Evolutionary conservation across 2,113 vertebrate genomes (phyloP), one percentile per base, ranked within the genome.

Genomic region (Limnothrissa miodon): DNA sequence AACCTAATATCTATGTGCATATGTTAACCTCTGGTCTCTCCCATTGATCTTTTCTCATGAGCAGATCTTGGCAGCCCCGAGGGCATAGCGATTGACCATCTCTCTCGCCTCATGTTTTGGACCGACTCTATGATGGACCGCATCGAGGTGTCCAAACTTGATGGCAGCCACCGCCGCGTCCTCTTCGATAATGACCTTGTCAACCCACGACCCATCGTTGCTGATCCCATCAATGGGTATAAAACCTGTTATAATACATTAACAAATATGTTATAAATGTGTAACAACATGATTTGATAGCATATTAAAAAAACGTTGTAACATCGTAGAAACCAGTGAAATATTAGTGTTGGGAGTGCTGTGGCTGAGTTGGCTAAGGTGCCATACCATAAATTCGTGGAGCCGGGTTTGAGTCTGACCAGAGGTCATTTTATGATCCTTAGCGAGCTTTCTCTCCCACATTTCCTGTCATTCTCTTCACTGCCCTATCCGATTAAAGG

Each of bases 101-200:
- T 97, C 0, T 93, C 97, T 81, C 96, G 96, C 48, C 97, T 96
- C 87, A 92, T 99, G 85, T 99, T 97, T 94, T 99, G 97, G 97
- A 99, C 97, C 0, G 97, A 99, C 88, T 99, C 98, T 78, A 87
- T 94, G 0, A 87, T 93, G n/a, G 96, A 99, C 86, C 95, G 95
- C 2, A 96, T 99, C 56, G 97, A 98, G 88, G 97, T 98, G 29
- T 95, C 98, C 0, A 94, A 87, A 36, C 89, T 99, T 85, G 97
- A 99, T 0, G 97, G 97, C 29, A 93, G 93, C 45, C 93, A 96
- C 80, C 95, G 97, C 0, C 92, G 95, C 2, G 93, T 98, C 79
- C 95, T 99, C 36, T 96, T 99, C 45, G 93, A 96, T 85, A 94
- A 89, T 0, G 96, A 93, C 15, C 91, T 99, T 87, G 94, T 97